Base-by-base conservation (phyloP, 2,888 invertebrate genomes). In the Dryobotodes eremita region DNA sequence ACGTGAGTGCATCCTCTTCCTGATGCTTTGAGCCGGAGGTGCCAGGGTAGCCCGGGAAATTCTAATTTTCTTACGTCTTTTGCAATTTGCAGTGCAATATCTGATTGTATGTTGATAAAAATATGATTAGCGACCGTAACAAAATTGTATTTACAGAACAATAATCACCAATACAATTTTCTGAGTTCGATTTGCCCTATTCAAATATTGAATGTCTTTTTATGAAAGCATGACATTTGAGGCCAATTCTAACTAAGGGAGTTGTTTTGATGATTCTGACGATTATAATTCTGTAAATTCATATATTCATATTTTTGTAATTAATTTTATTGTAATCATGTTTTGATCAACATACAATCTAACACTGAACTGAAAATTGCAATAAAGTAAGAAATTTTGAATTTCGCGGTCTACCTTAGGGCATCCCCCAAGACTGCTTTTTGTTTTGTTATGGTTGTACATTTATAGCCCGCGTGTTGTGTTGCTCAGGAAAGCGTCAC, bases 1-100 rank as follows among this genome's bases (percentile, higher is more conserved):
- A 82, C 69, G 89, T 87, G 31, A 80, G 86, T 31, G 23, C 15
- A 31, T 15, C 50, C 48, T 48, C 10, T 17, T 26, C 11, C 11
- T 20, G 3, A 6, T 7, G 20, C 46, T 48, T 17, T 6, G 10
- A 26, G 26, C 3, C 4, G 11, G 46, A 26, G 26, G 11, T 20
- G 26, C 26, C 48, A 13, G 20, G 8, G 26, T 13, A 31, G 5
- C 1, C 15, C 31, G 5, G 1, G 0, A 68, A 50, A 31, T 68
- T 31, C 2, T 1, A 23, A 15, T 31, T 31, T 36, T 31, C 8
- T 26, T 26, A 13, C 4, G 4, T 15, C 31, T 69, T 69, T 69
- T 50, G 23, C 2, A 23, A 68, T 50, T 50, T 23, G 1, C 50
- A 2, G 15, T 50, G 31, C 5, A 31, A 31, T 13, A 31, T 31